phyloP scores from a whole-genome alignment of 2,888 invertebrate genomes.

The Ophion ventricosus region DNA sequence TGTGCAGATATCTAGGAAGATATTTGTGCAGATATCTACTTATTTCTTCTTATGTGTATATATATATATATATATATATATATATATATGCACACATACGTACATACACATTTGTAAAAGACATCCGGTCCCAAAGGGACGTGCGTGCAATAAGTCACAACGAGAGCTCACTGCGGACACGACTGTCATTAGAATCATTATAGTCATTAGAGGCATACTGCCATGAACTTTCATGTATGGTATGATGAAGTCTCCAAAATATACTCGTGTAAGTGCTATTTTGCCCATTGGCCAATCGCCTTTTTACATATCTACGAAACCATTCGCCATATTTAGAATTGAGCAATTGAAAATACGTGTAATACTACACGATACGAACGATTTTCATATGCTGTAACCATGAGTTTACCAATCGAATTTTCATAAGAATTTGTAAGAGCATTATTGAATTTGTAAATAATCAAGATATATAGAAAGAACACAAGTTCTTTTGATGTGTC shows the following conservation, averaged over 20 bases:
- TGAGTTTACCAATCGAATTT: not conserved
- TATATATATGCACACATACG: not conserved
- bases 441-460: not conserved
- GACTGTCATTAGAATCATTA: constrained; percentile 59
- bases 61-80: not conserved
- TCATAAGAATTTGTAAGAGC: not conserved
- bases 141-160: constrained; percentile 37
- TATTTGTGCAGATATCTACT: no score
- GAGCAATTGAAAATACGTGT: not conserved
- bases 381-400: constrained; percentile 1
- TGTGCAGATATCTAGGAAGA: no score
- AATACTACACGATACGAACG: not conserved
- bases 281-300: constrained; percentile 28
- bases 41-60: no score
- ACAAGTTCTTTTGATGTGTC: no score
- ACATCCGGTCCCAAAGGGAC: constrained; percentile 21
- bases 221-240: constrained; percentile 45
- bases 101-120: not conserved
- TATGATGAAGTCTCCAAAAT: not conserved
- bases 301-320: constrained; percentile 15
- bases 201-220: constrained; percentile 52
- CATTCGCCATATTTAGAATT: not conserved
- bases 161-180: constrained; percentile 25
- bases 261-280: constrained; percentile 2
- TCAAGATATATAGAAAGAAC: not conserved